Conservation (phyloP, 2,797 vertebrate genomes). For the Oreochromis grahami region DNA sequence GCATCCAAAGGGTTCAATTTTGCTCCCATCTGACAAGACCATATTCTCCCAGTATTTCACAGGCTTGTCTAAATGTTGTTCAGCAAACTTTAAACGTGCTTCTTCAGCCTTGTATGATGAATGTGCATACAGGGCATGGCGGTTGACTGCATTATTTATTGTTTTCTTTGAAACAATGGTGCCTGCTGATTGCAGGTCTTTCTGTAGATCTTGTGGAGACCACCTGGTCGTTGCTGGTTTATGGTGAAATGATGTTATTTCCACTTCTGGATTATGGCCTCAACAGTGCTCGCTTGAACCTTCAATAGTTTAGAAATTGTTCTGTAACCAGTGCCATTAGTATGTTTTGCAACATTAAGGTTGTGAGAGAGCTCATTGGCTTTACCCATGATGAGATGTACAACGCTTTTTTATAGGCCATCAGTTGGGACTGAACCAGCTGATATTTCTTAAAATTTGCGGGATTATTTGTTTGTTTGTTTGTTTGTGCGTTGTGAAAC, state of each 20-base stretch:
- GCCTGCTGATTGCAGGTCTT: neutral
- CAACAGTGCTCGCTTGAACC: neutral
- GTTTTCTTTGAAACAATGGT: neutral
- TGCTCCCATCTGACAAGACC: neutral
- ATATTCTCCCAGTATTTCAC: neutral
- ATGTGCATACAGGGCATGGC: neutral
- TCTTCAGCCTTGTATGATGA: neutral
- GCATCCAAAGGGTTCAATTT: neutral
- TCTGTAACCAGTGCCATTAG: neutral
- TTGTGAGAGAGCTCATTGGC: neutral
- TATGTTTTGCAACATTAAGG: neutral
- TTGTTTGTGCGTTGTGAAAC: neutral
- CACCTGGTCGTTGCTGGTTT: neutral
- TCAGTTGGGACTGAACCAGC: neutral
- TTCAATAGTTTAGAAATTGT: neutral
- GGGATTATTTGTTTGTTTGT: neutral
- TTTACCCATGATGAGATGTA: neutral
- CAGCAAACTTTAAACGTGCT: neutral
- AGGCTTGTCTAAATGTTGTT: neutral
- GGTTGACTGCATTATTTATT: neutral
- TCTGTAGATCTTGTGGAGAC: neutral
- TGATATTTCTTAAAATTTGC: neutral
- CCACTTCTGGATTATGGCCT: neutral
- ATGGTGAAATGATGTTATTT: neutral
- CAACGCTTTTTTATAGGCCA: neutral